Evolutionary conservation across 2,888 invertebrate species (phyloP).

Genomic region (Seira ritae): DNA sequence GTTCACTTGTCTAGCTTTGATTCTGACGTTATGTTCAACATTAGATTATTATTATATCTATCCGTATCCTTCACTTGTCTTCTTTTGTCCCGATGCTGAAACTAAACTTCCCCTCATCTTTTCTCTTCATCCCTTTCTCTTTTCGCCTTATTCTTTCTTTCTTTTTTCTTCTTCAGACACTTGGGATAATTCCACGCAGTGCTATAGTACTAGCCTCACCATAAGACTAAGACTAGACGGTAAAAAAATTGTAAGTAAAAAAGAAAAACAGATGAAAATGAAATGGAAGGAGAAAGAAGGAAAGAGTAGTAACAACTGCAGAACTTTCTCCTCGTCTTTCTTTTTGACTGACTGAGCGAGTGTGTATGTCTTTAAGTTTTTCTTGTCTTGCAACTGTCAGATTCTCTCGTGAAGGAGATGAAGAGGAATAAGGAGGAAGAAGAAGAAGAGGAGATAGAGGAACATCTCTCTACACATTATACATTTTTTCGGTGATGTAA

Average conservation of each 20-base stretch:
- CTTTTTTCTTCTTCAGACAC: not conserved
- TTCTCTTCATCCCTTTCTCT: conserved; percentile 18
- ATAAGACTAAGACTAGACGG: no score
- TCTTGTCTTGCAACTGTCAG: conserved; percentile 58
- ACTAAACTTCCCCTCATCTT: conserved; percentile 48
- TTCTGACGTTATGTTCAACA: conserved; percentile 49
- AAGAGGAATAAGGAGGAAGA: conserved; percentile 33
- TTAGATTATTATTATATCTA: conserved; percentile 53
- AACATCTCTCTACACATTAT: no score
- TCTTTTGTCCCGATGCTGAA: conserved; percentile 37
- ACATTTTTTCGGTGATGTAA: no score
- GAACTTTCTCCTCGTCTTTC: conserved; percentile 35
- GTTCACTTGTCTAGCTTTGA: conserved; percentile 55
- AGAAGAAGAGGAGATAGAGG: conserved; percentile 13
- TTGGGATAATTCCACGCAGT: not conserved
- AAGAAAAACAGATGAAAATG: conserved; percentile 45
- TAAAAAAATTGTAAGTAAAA: conserved; percentile 22
- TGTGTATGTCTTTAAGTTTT: conserved; percentile 57
- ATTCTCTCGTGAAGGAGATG: conserved; percentile 55
- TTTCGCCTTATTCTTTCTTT: conserved; percentile 9
- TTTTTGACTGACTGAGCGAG: conserved; percentile 37
- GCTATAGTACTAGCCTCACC: no score
- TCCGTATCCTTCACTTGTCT: conserved; percentile 55
- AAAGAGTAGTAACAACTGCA: conserved; percentile 36
- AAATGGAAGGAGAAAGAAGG: conserved; percentile 51